Evolutionary conservation across 2,797 vertebrate genomes (phyloP).

Genomic region (Carcharodon carcharias): DNA sequence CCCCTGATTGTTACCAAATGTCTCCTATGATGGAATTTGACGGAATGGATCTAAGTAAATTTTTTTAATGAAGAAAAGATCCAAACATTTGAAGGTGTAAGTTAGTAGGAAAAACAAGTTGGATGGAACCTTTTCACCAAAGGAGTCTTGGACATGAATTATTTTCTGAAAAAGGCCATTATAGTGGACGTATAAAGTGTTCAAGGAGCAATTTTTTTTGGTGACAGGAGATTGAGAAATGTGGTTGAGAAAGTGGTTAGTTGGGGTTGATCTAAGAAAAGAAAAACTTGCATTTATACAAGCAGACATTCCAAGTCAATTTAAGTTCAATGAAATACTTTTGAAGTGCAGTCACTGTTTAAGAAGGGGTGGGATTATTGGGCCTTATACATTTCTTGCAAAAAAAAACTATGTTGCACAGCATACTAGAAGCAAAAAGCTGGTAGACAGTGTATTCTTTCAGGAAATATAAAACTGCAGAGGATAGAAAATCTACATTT

Average conservation of each 20-base stretch:
- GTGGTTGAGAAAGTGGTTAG: neutral
- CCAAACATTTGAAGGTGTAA: neutral
- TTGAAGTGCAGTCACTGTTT: neutral
- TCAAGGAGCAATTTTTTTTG: neutral
- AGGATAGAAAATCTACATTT: neutral
- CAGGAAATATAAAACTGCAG: neutral
- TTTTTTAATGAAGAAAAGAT: neutral
- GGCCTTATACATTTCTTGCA: neutral
- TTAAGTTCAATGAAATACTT: neutral
- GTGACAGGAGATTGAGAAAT: neutral
- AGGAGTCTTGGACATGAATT: too few relatives aligned
- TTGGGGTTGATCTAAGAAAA: neutral
- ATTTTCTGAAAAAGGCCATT: too few relatives aligned
- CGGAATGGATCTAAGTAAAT: neutral
- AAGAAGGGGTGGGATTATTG: neutral
- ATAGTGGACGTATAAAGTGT: neutral
- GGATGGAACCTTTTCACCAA: too few relatives aligned
- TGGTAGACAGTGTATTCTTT: neutral
- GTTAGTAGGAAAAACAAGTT: too few relatives aligned
- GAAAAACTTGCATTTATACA: neutral
- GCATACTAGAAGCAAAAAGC: neutral
- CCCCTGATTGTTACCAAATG: neutral
- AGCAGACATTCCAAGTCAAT: neutral
- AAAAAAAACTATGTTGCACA: neutral
- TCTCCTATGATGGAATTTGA: neutral